Evolutionary conservation across 2,113 vertebrate species (phyloP).

Genomic region (Phaethornis superciliosus): DNA sequence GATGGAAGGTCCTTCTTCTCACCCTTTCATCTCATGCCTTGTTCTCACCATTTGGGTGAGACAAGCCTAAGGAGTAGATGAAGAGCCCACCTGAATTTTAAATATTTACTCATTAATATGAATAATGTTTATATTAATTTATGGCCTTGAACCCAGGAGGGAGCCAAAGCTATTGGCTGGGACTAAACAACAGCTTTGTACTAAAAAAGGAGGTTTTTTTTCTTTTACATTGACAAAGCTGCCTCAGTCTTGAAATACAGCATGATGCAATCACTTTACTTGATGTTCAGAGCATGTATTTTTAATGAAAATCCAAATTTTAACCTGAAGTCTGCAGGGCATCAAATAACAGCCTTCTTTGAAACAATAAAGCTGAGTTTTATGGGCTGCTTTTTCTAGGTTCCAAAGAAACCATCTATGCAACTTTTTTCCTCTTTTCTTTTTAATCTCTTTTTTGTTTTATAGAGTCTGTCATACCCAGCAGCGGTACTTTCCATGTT

Average conservation of each 20-base stretch:
- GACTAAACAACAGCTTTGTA: not conserved
- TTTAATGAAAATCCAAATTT: constrained; percentile 29
- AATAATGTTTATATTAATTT: not conserved
- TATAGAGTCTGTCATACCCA: constrained; percentile 94
- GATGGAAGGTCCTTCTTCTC: not conserved
- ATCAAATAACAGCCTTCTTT: constrained; percentile 1
- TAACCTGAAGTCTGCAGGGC: not conserved
- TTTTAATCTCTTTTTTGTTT: constrained; percentile 30
- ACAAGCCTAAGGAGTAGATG: not conserved
- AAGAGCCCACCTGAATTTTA: not conserved
- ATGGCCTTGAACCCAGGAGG: not conserved
- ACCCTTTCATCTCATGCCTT: not conserved
- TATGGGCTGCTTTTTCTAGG: not conserved
- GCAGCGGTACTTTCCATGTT: constrained; percentile 97
- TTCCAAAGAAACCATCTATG: not conserved
- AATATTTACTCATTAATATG: not conserved
- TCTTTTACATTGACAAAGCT: not conserved
- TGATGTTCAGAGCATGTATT: constrained; percentile 10
- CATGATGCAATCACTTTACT: not conserved
- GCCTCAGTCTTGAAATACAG: not conserved
- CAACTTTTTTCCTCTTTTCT: not conserved
- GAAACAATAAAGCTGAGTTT: not conserved
- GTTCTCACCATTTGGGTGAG: not conserved
- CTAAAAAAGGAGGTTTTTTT: not conserved
- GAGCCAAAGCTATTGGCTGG: not conserved